phyloP scores from a whole-genome alignment of 2,113 vertebrate species.

The Ceyx margarethae region DNA sequence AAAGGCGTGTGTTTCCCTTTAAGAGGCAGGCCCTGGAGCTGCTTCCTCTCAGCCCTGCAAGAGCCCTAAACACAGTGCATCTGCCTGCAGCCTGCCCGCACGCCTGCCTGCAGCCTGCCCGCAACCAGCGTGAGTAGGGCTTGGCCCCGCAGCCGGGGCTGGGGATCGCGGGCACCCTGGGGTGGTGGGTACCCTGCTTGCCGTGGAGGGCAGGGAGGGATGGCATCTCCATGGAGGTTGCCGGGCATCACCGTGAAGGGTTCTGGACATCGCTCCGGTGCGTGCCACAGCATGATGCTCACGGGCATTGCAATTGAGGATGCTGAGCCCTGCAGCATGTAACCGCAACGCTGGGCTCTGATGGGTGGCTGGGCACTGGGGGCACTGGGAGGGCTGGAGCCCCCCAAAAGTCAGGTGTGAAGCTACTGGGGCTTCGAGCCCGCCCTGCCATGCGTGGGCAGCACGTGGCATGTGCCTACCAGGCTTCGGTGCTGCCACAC shows the following conservation, averaged over 20 bases:
- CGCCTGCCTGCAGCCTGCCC: background rate
- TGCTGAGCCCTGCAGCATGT: fast-evolving
- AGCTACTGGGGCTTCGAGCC: background rate
- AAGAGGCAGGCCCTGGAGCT: constrained; percentile 72
- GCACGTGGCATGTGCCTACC: background rate
- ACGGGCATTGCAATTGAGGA: fast-evolving
- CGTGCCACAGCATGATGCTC: background rate
- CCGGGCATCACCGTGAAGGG: background rate
- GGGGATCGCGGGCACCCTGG: background rate
- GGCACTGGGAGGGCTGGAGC: background rate
- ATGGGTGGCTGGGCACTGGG: fast-evolving
- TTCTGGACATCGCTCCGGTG: background rate
- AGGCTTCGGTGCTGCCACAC: fast-evolving
- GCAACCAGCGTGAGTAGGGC: constrained; percentile 38
- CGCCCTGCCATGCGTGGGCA: background rate
- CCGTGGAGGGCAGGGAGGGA: background rate
- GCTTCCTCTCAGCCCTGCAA: constrained; percentile 62
- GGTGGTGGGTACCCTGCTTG: background rate
- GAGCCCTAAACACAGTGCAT: constrained; percentile 62
- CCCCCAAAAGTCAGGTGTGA: background rate
- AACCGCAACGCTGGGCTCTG: fast-evolving
- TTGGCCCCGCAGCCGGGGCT: background rate
- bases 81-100: constrained; percentile 19
- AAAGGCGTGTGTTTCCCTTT: constrained; percentile 73
- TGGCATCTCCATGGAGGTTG: background rate